Evolutionary conservation across 2,888 invertebrate genomes (phyloP), one percentile per base, ranked within the genome.

Genomic region (Yponomeuta sedellus): DNA sequence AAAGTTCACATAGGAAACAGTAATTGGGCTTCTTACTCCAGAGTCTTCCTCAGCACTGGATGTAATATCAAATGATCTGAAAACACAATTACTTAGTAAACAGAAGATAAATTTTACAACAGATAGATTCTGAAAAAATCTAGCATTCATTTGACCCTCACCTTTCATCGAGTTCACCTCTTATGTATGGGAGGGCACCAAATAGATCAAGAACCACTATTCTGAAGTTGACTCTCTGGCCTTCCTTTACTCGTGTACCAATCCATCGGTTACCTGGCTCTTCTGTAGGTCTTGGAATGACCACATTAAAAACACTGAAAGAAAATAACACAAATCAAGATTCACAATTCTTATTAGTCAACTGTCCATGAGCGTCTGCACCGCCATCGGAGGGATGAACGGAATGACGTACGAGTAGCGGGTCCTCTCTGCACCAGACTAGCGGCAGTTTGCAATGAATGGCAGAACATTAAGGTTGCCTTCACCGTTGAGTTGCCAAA

Each of bases 231-330:
- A 95, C 91, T 77, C 93, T 92, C 75, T 94, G 93, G 0, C 94
- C 94, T 73, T 94, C 88, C 65, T 88, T 75, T 28, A 94, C 83
- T 67, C 82, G 80, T 58, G 88, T 74, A 1, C 94, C 94, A 67
- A 92, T 76, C 94, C 95, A 94, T 70, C 85, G 83, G 70, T 89
- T 81, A 3, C 90, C 86, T 0, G 86, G 85, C 65, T 86, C 80
- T 65, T 89, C 88, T 44, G 88, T 87, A 10, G 93, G 92, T 73
- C 93, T 91, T 58, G 94, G 94, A 62, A 95, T 92, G 5, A 94
- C 94, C 12, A 94, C 94, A 83, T 95, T 95, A 75, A 95, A 95
- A 28, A 93, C 91, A 74, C 93, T 91, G 72, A 70, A 86, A 81
- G 22, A 34, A 28, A 20, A 20, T n/a, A 58, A 66, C 25, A 61